Base-by-base conservation (phyloP, 2,888 invertebrate genomes). In the Aleiodes alternator region DNA sequence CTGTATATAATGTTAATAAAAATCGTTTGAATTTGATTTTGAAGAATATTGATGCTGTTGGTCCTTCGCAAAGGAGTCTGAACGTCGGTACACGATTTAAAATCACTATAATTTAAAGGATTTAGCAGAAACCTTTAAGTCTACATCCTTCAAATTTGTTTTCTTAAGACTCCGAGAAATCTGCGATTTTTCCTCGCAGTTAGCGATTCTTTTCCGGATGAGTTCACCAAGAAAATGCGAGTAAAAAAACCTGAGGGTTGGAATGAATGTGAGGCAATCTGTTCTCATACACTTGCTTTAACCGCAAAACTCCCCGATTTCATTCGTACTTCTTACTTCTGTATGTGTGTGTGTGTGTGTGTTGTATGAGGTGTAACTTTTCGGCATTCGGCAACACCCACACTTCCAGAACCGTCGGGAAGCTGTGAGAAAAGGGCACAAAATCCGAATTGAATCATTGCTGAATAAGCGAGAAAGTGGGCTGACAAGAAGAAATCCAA, bases 371-470 rank as follows among this genome's bases (percentile, higher is more conserved):
- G 51, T 51, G 51, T 68, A 68, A 68, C 50, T 51, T 68, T 53
- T 51, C 50, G 29, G 50, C 68, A 51, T 51, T 23, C 14, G 50
- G 31, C 68, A 51, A 68, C 68, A 50, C 31, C 80, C 79, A 80
- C 75, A 78, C 78, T 78, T 9, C 79, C 83, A 81, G 83, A 83
- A 56, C 51, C 34, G 57, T 48, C 53, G 34, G n/a, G 3, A 9
- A 11, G 5, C 38, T 5, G 8, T 38, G 8, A 38, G 38, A 43
- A 76, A 72, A 76, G 68, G 72, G 57, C 68, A 82, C 83, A 85
- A 83, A 6, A 84, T 84, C 83, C 83, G 82, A 84, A 89, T 89
- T 89, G 89, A 89, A 89, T 89, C 89, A 89, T 89, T 88, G 89
- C 89, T 89, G 89, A 89, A 88, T 89, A 89, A 89, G 89, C 89